Evolutionary conservation across 2,113 vertebrate species (phyloP), one percentile per base, ranked within the genome.

Genomic region (Merops nubicus): DNA sequence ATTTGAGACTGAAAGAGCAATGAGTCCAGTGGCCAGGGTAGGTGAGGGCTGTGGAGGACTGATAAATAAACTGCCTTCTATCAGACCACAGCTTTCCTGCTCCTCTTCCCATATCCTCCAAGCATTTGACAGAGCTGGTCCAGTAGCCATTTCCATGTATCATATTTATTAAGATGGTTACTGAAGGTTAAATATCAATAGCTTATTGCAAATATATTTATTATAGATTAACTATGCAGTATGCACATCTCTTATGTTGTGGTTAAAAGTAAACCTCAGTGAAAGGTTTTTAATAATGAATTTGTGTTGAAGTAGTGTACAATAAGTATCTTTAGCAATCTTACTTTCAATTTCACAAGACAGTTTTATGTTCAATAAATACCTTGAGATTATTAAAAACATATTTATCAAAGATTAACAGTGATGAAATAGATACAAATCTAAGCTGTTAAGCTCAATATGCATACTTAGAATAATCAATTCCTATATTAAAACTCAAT

Each of bases 381-480:
- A 98, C 91, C 77, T 85, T 29, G 83, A 94, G 95, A 97, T 98
- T 98, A 98, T 98, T 98, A 98, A 98, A 98, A 98, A 98, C 97
- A 96, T 98, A 98, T 98, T 98, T 98, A 98, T 98, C 94, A 93
- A 97, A 98, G 97, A 98, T 97, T 97, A 98, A 97, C 93, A 64
- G 85, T 97, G 96, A 96, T 98, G 88, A 97, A 92, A 93, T 80
- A 98, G 97, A 97, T 97, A 98, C 94, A 98, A 96, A 98, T 98
- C 95, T 97, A 93, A 98, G 92, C 88, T 79, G 87, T 97, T 97
- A 93, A 95, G 43, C 94, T 98, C 97, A 94, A 94, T 97, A 97
- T n/a, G 23, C 82, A 75, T 95, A 90, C 94, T 97, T 96, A 93
- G 63, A 96, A 97, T 97, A 97, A 98, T 97, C 97, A 95, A 96